Evolutionary conservation across 1,140 invertebrate species (phyloP).

Genomic region (Drosophila virilis): DNA sequence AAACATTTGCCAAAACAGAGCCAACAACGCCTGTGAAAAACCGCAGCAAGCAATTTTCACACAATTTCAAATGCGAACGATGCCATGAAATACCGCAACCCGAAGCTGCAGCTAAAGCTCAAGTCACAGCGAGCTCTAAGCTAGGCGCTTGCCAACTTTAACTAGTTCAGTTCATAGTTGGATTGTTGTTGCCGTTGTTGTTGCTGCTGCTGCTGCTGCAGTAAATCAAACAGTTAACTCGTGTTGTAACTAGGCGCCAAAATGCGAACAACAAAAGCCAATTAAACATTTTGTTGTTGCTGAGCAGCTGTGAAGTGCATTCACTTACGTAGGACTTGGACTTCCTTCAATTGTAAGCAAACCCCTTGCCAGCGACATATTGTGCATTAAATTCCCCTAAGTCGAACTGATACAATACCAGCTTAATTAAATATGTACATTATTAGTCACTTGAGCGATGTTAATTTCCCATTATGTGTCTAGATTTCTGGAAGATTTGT

Average conservation of each 20-base stretch:
- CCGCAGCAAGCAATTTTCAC: constrained; percentile 58
- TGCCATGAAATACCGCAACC: constrained; percentile 36
- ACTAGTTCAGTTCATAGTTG: constrained; percentile 37
- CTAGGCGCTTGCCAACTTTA: constrained; percentile 12
- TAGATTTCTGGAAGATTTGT: too few relatives aligned
- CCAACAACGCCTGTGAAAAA: constrained; percentile 49
- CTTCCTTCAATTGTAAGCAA: not conserved
- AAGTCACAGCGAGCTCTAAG: not conserved
- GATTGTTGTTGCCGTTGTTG: constrained; percentile 8
- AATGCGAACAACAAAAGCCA: constrained; percentile 14
- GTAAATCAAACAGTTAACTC: constrained; percentile 38
- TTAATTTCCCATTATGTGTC: too few relatives aligned
- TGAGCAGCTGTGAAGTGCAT: not conserved
- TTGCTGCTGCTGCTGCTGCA: not conserved
- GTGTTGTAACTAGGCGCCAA: constrained; percentile 7
- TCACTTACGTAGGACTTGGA: not conserved
- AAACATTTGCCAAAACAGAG: constrained; percentile 46
- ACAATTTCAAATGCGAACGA: constrained; percentile 67
- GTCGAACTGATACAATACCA: not conserved
- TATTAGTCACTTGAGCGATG: too few relatives aligned
- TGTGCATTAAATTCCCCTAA: not conserved
- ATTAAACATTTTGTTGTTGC: constrained; percentile 36
- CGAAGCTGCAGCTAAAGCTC: not conserved
- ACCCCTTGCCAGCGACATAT: too few relatives aligned
- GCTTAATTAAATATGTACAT: too few relatives aligned